Conservation (phyloP, 2,113 vertebrate genomes). For the Andinoacara biseriatus region DNA sequence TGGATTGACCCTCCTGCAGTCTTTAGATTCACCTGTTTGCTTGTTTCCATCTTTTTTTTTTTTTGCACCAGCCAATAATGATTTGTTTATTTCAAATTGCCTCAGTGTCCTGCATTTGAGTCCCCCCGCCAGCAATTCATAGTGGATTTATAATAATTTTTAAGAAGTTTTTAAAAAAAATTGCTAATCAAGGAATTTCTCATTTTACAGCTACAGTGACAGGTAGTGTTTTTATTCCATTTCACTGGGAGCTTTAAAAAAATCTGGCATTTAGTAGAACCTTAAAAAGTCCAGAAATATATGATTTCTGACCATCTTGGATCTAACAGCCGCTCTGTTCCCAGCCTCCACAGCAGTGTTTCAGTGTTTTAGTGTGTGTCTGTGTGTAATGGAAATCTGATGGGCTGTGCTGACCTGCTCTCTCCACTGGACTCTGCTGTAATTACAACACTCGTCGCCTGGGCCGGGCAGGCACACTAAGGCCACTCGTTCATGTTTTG, state of each 20-base stretch:
- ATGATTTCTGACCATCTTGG: neutral
- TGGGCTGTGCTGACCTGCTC: conserved; percentile 85
- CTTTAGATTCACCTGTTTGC: neutral
- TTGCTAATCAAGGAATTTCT: neutral
- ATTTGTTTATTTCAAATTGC: neutral
- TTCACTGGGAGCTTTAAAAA: neutral
- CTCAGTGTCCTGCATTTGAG: neutral
- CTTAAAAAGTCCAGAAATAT: neutral
- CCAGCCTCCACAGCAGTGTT: conserved; percentile 17
- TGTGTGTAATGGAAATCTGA: conserved; percentile 85
- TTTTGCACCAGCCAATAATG: neutral
- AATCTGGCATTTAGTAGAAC: neutral
- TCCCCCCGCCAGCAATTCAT: neutral
- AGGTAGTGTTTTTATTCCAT: neutral
- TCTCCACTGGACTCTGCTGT: conserved; percentile 85
- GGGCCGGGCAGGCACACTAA: conserved; percentile 81
- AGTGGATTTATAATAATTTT: neutral
- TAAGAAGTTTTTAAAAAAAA: too few relatives aligned
- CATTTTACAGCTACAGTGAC: neutral
- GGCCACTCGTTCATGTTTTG: conserved; percentile 84
- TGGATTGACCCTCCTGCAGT: neutral
- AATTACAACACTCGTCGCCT: conserved; percentile 88
- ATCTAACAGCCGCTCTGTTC: neutral
- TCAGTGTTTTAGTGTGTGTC: conserved; percentile 68
- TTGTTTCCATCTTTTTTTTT: neutral